Percentiles rank a stretch among this genome's conserved stretches.
Conservation (phyloP, 2,113 vertebrate genomes). For the Percina caprodes region DNA sequence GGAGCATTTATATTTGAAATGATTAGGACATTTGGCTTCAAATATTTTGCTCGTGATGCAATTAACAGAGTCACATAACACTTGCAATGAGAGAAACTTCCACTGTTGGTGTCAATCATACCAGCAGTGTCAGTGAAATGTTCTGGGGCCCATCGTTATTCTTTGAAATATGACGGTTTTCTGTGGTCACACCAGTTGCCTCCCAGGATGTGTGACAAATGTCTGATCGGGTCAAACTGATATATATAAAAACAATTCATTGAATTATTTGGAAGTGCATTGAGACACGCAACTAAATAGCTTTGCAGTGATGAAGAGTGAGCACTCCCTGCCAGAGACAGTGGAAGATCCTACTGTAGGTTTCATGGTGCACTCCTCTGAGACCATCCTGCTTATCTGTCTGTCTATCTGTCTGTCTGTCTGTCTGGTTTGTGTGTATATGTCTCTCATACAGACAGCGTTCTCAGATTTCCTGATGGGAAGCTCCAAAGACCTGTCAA, state of each 20-base stretch:
- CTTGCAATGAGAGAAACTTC: not conserved
- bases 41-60: not conserved
- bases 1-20: too few relatives aligned
- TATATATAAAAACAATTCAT: too few relatives aligned
- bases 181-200: too few relatives aligned
- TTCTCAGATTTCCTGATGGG: constrained; percentile 94
- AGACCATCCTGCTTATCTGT: not conserved
- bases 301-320: not conserved
- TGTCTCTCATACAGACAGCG: constrained; percentile 86
- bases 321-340: not conserved
- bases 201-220: not conserved
- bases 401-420: not conserved
- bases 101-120: not conserved
- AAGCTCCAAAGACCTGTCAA: constrained; percentile 94
- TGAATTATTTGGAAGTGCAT: too few relatives aligned
- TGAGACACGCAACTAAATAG: not conserved
- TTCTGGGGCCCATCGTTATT: not conserved
- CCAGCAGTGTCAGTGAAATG: not conserved
- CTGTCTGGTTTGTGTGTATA: not conserved
- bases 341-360: not conserved
- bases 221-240: not conserved
- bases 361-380: constrained; percentile 13
- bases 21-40: too few relatives aligned
- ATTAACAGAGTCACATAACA: not conserved
- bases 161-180: not conserved